Evolutionary conservation across 2,888 invertebrate species (phyloP).

Genomic region (Diogma glabrata): DNA sequence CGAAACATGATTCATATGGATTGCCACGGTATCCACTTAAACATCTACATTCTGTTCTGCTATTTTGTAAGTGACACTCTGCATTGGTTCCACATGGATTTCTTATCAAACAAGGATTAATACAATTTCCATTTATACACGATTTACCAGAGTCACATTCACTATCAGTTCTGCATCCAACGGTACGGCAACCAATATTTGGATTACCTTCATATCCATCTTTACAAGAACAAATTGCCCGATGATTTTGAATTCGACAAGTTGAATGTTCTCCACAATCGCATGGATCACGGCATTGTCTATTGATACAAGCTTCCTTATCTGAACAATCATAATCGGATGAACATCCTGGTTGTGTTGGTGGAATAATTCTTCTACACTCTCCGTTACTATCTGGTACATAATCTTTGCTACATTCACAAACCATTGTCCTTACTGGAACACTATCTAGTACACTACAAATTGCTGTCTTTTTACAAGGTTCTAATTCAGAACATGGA

Average conservation of each 20-base stretch:
- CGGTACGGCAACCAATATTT: constrained; percentile 62
- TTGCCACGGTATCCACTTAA: constrained; percentile 70
- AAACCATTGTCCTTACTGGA: constrained; percentile 78
- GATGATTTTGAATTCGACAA: constrained; percentile 70
- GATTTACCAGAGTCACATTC: constrained; percentile 76
- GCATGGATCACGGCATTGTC: constrained; percentile 78
- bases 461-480: constrained; percentile 60
- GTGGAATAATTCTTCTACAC: constrained; percentile 59
- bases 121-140: constrained; percentile 73
- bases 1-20: constrained; percentile 58
- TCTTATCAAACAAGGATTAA: constrained; percentile 72
- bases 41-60: constrained; percentile 67
- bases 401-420: constrained; percentile 77
- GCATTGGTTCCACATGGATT: constrained; percentile 73
- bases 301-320: constrained; percentile 72
- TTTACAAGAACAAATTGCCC: constrained; percentile 76
- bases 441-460: constrained; percentile 77
- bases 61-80: constrained; percentile 65
- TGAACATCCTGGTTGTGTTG: constrained; percentile 63
- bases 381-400: constrained; percentile 68
- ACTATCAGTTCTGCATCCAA: constrained; percentile 71
- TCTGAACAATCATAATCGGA: constrained; percentile 67
- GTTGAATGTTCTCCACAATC: constrained; percentile 76
- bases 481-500: constrained; percentile 63
- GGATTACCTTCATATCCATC: constrained; percentile 81